These are phyloP conservation scores for Epizoanthus stellaris DNA, from an alignment of 92 coral and sea anemone species.

Conservation along the genomic window DNA sequence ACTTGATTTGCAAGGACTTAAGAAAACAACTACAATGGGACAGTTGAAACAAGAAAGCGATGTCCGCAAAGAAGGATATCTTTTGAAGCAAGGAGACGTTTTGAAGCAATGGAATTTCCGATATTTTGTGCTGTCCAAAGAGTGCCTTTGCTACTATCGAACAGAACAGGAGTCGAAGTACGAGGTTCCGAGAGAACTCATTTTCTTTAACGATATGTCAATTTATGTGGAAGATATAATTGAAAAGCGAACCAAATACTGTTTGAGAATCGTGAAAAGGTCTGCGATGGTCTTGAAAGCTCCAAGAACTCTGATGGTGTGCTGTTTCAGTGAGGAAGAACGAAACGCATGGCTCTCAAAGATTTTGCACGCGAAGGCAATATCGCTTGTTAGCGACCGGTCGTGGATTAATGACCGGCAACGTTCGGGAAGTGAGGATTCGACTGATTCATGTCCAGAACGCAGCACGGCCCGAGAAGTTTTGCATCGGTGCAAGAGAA, in stretches of 20 bases:
- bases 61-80: slow-evolving; percentile 69
- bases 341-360: slow-evolving; percentile 83
- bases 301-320: slow-evolving; percentile 17
- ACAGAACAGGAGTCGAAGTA: slow-evolving; percentile 64
- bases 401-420: slow-evolving; percentile 62
- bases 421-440: slow-evolving; percentile 19
- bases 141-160: slow-evolving; percentile 83
- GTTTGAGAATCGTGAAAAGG: slow-evolving; percentile 75
- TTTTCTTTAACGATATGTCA: slow-evolving; percentile 89
- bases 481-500: slow-evolving; percentile 69
- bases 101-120: slow-evolving; percentile 85
- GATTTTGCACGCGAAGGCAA: slow-evolving; percentile 78
- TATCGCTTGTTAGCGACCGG: slow-evolving; percentile 70
- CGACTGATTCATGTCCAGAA: slow-evolving; percentile 2
- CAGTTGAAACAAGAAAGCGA: slow-evolving; percentile 20
- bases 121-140: slow-evolving; percentile 84
- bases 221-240: slow-evolving; percentile 72
- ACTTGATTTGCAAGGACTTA: not conserved
- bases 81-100: slow-evolving; percentile 83
- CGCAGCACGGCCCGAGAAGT: slow-evolving; percentile 61
- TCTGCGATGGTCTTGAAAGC: slow-evolving; percentile 54
- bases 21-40: not conserved
- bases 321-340: slow-evolving; percentile 65
- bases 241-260: slow-evolving; percentile 71
- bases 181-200: slow-evolving; percentile 77